Conservation (phyloP, 2,113 vertebrate genomes). For the Bubalus kerabau region DNA sequence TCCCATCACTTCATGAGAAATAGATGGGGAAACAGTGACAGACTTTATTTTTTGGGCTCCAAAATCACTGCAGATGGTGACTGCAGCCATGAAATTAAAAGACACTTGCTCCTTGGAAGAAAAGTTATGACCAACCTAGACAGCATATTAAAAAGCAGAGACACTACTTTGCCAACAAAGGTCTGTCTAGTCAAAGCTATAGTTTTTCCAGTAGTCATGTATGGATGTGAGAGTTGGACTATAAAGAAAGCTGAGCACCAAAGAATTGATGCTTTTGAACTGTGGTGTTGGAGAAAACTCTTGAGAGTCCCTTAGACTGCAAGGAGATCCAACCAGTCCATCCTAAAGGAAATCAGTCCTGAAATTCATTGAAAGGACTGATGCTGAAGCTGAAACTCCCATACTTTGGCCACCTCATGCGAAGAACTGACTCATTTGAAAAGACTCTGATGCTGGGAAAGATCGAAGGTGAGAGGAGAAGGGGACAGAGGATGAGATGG, state of each 20-base stretch:
- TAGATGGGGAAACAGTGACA: neutral
- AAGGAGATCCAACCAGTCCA: neutral
- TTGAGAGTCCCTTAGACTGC: neutral
- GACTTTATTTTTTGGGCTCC: neutral
- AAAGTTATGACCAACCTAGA: neutral
- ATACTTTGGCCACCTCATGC: neutral
- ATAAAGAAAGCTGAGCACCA: neutral
- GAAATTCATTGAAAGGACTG: neutral
- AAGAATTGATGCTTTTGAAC: neutral
- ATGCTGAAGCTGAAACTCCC: neutral
- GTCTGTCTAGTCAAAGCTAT: neutral
- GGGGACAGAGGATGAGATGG: neutral
- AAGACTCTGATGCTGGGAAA: neutral
- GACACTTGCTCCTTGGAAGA: fast-evolving
- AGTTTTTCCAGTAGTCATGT: neutral
- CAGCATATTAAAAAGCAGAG: neutral
- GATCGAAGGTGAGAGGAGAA: neutral
- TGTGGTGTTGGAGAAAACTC: neutral
- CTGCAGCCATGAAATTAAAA: neutral
- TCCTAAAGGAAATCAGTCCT: neutral
- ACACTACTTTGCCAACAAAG: neutral
- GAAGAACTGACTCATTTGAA: neutral
- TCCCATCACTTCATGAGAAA: neutral
- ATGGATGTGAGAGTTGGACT: neutral
- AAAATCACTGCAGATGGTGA: neutral